Evolutionary conservation across 2,888 invertebrate species (phyloP).

Genomic region (Candidula unifasciata): DNA sequence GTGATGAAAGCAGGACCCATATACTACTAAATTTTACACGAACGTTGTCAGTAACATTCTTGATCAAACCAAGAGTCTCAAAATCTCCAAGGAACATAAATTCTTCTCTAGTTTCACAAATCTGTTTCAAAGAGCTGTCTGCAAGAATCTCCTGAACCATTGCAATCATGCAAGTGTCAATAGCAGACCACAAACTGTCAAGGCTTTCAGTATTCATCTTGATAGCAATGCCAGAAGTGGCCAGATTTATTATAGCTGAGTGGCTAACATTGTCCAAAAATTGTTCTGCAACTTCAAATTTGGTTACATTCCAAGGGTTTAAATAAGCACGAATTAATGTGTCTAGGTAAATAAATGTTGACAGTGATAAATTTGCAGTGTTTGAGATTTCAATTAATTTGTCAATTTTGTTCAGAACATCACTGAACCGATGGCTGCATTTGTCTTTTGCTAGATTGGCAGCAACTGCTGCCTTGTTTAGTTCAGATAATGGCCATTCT

Average conservation of each 20-base stretch:
- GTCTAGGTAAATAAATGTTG: not conserved
- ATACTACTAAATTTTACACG: not conserved
- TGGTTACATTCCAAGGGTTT: not conserved
- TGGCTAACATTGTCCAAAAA: slow-evolving; percentile 4
- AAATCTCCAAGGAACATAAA: not conserved
- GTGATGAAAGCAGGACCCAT: not conserved
- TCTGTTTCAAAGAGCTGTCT: not conserved
- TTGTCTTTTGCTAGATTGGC: not conserved
- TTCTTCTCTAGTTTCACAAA: not conserved
- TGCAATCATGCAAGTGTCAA: slow-evolving; percentile 17
- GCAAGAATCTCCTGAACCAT: not conserved
- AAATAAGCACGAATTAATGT: not conserved
- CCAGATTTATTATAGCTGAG: not conserved
- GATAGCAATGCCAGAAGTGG: not conserved
- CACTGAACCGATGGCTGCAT: not conserved
- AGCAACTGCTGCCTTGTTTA: not conserved
- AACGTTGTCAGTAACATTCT: not conserved
- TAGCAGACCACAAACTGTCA: not conserved
- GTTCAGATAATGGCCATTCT: not conserved
- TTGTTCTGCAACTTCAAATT: slow-evolving; percentile 22
- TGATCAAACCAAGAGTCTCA: not conserved
- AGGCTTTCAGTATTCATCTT: not conserved
- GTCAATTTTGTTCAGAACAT: not conserved
- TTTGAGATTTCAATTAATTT: not conserved
- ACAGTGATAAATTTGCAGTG: not conserved